Conservation (phyloP, 2,797 vertebrate species). For the Sparus aurata region DNA sequence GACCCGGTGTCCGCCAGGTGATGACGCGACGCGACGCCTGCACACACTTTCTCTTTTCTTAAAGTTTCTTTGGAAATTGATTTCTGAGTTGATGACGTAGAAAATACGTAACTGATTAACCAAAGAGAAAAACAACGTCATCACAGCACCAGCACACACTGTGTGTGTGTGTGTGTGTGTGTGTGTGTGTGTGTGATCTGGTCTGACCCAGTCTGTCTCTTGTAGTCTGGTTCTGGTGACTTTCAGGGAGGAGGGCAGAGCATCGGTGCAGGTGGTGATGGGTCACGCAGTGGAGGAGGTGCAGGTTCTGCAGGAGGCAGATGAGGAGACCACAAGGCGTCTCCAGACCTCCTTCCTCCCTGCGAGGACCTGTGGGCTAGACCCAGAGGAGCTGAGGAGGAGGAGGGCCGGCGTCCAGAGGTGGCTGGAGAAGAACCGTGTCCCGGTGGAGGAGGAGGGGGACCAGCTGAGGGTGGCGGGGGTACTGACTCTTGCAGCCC, state of each 20-base stretch:
- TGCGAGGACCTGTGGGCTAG: conserved; percentile 51
- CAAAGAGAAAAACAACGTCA: too few species aligned
- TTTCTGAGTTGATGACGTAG: too few species aligned
- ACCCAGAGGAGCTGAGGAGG: conserved; percentile 78
- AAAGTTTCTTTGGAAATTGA: background rate
- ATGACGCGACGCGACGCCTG: background rate
- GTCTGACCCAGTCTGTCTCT: background rate
- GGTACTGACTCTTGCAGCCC: conserved; percentile 88
- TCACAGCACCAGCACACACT: too few species aligned
- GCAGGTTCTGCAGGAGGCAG: conserved; percentile 81
- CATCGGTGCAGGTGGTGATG: conserved; percentile 85
- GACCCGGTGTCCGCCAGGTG: conserved; percentile 95
- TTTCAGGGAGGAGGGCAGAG: conserved; percentile 76
- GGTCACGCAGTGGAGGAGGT: conserved; percentile 91
- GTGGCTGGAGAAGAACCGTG: conserved; percentile 92
- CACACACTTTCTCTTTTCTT: too few species aligned
- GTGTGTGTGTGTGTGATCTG: background rate
- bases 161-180: too few species aligned
- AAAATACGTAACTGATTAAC: too few species aligned
- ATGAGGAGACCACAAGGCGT: conserved; percentile 69
- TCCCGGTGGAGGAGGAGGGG: conserved; percentile 89
- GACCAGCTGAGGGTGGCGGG: conserved; percentile 88
- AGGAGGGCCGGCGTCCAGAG: conserved; percentile 79
- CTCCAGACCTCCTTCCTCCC: conserved; percentile 80
- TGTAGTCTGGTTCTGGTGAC: conserved; percentile 89